Conservation (phyloP, 2,888 invertebrate genomes). For the Acleris cristana region DNA sequence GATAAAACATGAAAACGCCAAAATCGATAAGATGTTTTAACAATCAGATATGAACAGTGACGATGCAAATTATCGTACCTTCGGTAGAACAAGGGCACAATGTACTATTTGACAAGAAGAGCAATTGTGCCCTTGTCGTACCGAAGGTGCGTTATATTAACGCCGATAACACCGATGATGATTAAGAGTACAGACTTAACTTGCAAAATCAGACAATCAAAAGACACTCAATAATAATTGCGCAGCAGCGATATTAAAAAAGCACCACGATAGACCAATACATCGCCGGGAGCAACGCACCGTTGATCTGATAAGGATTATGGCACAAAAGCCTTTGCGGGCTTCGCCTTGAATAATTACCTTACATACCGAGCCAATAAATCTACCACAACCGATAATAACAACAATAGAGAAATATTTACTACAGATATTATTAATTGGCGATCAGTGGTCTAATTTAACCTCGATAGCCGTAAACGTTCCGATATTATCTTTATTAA, state of each 20-base stretch:
- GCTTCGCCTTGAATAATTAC: slow-evolving; percentile 38
- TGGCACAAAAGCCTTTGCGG: slow-evolving; percentile 32
- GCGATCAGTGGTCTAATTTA: slow-evolving; percentile 24
- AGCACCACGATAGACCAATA: slow-evolving; percentile 19
- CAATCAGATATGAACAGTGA: too few relatives aligned
- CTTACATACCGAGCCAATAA: slow-evolving; percentile 15
- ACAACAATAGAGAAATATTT: slow-evolving; percentile 24
- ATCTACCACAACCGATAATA: slow-evolving; percentile 25
- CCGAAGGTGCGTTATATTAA: too few relatives aligned
- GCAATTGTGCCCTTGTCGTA: too few relatives aligned
- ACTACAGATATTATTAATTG: slow-evolving; percentile 24
- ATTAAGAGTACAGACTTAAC: not conserved
- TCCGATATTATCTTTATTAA: not conserved
- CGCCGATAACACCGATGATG: too few relatives aligned
- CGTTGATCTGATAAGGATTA: slow-evolving; percentile 36
- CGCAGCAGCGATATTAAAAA: slow-evolving; percentile 2
- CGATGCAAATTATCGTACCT: too few relatives aligned
- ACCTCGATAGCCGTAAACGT: slow-evolving; percentile 6
- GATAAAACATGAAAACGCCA: too few relatives aligned
- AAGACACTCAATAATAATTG: not conserved
- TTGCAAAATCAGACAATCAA: not conserved
- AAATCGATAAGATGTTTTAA: too few relatives aligned
- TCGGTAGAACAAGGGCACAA: too few relatives aligned
- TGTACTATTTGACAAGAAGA: too few relatives aligned
- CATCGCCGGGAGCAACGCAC: slow-evolving; percentile 29